A percentile compares a stretch with the other conserved stretches of the same genome.
phyloP scores from a whole-genome alignment of 1,140 invertebrate species.

The Uloborus diversus region DNA sequence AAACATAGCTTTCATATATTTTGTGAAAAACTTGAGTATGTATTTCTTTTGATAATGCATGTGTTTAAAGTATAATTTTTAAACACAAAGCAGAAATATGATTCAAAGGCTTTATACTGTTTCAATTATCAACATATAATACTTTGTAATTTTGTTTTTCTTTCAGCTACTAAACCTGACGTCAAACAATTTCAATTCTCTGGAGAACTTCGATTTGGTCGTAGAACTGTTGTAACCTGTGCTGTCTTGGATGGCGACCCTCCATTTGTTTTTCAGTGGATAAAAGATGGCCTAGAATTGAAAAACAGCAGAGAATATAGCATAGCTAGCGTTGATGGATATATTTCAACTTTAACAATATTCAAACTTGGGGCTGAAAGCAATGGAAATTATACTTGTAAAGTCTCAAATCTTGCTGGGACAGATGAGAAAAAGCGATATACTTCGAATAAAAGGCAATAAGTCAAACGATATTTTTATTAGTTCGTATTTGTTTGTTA shows the following conservation, averaged over 20 bases:
- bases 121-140: too few relatives aligned
- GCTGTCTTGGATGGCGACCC: constrained; percentile 31
- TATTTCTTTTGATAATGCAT: neutral
- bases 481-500: too few relatives aligned
- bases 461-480: too few relatives aligned
- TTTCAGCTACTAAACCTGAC: neutral
- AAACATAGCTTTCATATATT: too few relatives aligned
- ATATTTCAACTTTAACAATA: neutral
- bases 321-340: neutral
- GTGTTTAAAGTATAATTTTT: neutral
- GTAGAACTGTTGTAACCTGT: constrained; percentile 70
- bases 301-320: neutral
- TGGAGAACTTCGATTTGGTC: constrained; percentile 74
- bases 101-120: neutral
- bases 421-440: neutral
- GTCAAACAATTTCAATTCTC: constrained; percentile 49
- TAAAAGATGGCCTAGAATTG: neutral
- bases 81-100: neutral
- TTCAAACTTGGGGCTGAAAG: constrained; percentile 13
- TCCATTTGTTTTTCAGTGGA: neutral
- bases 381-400: constrained; percentile 58
- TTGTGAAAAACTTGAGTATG: neutral
- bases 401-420: constrained; percentile 46
- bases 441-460: neutral
- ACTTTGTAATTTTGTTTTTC: too few relatives aligned